Evolutionary conservation across 2,113 vertebrate species (phyloP), one percentile per base, ranked within the genome.

Genomic region (Meleagris gallopavo): DNA sequence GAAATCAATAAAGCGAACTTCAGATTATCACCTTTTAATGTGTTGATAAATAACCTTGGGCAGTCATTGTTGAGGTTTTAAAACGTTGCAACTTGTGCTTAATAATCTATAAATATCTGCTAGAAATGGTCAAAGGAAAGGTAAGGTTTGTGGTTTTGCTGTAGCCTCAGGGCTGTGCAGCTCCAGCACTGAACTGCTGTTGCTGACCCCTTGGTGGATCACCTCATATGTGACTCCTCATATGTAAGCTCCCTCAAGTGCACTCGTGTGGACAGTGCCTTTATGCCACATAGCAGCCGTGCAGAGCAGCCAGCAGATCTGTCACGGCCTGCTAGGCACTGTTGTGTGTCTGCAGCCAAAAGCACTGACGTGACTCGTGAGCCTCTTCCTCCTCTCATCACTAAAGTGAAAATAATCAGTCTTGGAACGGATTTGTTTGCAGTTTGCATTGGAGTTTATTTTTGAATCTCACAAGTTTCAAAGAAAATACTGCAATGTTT

Each of bases 381-480:
- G 67, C 52, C 78, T 95, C 84, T 72, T 6, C 75, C 76, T 50
- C 72, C 66, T 78, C 48, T 71, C 85, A 62, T 93, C 52, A 40
- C 38, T 64, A 16, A 58, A 74, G 13, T 90, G 25, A 90, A 88
- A 92, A 83, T 88, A 90, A 92, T 69, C 69, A 36, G 61, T 34
- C 83, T 81, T 78, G 2, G 61, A 91, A 67, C 30, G 3, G 60
- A 2, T 32, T 90, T 83, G 25, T 83, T 88, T 86, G 76, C 24
- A 83, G 41, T 92, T 88, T 61, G 52, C 17, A 30, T 83, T 93
- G 70, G 52, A 40, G 29, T 90, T 87, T 78, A 43, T 46, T 95
- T 91, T 73, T 67, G 6, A 60, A 78, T n/a, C 46, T 36, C 74
- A 55, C 22, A n/a, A 1, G 2, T 78, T 86, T 67, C 77, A 92